Percentiles rank a stretch among this genome's conserved stretches.
Conservation (phyloP, 2,797 vertebrate genomes). For the Aeoliscus strigatus region DNA sequence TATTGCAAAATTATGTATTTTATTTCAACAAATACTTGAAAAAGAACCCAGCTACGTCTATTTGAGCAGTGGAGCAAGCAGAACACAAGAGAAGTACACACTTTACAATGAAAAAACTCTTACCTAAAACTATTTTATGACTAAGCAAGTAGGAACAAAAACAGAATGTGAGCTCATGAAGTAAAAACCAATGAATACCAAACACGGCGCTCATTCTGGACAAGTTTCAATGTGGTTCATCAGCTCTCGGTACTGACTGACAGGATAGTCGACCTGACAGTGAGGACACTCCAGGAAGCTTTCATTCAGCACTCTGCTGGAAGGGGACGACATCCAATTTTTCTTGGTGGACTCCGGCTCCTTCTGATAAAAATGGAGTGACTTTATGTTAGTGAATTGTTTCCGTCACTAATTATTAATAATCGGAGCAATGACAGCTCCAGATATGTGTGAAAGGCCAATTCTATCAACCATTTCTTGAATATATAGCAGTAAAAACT, state of each 20-base stretch:
- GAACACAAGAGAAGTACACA: neutral
- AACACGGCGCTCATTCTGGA: conserved; percentile 28
- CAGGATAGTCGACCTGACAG: conserved; percentile 75
- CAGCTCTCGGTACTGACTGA: conserved; percentile 78
- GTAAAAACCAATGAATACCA: conserved; percentile 1
- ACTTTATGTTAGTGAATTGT: no score
- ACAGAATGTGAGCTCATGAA: no score
- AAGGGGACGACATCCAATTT: conserved; percentile 7
- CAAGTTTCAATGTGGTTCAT: conserved; percentile 82
- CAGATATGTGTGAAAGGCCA: no score
- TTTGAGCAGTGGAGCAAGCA: neutral
- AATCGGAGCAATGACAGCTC: no score
- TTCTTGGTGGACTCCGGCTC: conserved; percentile 15
- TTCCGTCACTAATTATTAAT: no score
- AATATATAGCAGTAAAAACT: no score
- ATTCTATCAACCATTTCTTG: no score
- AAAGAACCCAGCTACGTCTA: neutral
- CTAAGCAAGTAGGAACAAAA: no score
- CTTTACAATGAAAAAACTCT: neutral
- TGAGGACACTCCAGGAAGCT: conserved; percentile 84
- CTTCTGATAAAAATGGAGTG: conserved; percentile 53
- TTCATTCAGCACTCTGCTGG: conserved; percentile 67
- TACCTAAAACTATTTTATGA: no score
- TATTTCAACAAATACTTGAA: no score
- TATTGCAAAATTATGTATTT: neutral